phyloP scores from a whole-genome alignment of 2,113 vertebrate genomes.

The Gymnobelideus leadbeateri region DNA sequence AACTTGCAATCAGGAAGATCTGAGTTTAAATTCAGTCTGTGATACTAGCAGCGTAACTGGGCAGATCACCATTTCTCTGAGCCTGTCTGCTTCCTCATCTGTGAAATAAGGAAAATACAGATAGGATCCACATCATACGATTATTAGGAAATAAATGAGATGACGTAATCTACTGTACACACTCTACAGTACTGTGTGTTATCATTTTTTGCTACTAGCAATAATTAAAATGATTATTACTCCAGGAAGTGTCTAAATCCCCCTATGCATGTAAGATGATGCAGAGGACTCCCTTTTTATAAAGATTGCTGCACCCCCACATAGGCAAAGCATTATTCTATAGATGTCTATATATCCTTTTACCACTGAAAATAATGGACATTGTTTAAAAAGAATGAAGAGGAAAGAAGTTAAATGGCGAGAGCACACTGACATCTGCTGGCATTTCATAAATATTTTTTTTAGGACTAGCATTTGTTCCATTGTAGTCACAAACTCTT shows the following conservation, averaged over 20 bases:
- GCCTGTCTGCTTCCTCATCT: not conserved
- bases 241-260: slow-evolving; percentile 41
- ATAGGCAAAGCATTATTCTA: not conserved
- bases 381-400: slow-evolving; percentile 67
- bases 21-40: not conserved
- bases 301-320: not conserved
- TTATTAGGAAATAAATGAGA: not conserved
- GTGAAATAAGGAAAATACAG: not conserved
- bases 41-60: not conserved
- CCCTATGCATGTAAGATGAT: not conserved
- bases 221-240: not conserved
- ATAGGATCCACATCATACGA: not conserved
- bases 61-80: not conserved
- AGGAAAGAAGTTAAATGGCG: slow-evolving; percentile 69
- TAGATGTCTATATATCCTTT: not conserved
- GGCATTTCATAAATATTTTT: slow-evolving; percentile 74
- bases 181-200: not conserved
- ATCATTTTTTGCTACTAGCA: not conserved
- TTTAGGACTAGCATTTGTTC: slow-evolving; percentile 53
- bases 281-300: not conserved
- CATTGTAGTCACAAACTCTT: not conserved
- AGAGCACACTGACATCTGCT: slow-evolving; percentile 88
- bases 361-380: slow-evolving; percentile 46
- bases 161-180: not conserved
- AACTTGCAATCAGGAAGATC: not conserved